Conservation (phyloP, 1,140 invertebrate species). For the Apis mellifera region DNA sequence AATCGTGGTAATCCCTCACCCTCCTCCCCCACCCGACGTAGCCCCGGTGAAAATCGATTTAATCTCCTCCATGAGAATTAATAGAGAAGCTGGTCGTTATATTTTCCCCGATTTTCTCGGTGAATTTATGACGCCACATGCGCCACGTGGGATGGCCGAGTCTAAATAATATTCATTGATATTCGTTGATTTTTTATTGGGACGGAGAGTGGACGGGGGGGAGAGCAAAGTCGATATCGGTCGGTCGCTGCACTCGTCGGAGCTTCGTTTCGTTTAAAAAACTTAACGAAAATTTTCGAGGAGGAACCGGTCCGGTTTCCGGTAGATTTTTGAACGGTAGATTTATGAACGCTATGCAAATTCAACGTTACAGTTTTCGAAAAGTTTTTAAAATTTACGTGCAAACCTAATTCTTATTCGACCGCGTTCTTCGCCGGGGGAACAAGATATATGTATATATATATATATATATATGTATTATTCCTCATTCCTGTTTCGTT, state of each 20-base stretch:
- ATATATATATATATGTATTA: too few species aligned
- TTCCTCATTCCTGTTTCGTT: conserved; percentile 51
- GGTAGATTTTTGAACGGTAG: conserved; percentile 26
- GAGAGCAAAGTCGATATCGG: background rate
- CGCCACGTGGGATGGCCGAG: too few species aligned
- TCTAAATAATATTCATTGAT: conserved; percentile 25
- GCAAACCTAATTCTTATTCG: conserved; percentile 52
- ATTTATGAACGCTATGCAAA: conserved; percentile 58
- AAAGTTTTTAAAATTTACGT: conserved; percentile 57
- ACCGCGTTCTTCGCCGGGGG: conserved; percentile 27
- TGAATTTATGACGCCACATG: background rate
- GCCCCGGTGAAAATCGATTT: background rate
- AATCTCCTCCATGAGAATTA: background rate
- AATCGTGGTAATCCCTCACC: too few species aligned
- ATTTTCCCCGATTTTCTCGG: background rate
- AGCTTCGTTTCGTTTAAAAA: conserved; percentile 19
- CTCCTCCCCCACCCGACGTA: too few species aligned
- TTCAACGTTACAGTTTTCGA: conserved; percentile 42
- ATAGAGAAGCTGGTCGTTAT: background rate
- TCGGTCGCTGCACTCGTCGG: background rate
- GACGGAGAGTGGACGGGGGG: too few species aligned
- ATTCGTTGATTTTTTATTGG: conserved; percentile 16
- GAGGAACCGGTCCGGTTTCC: conserved; percentile 23
- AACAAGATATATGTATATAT: conserved; percentile 15
- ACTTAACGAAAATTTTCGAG: conserved; percentile 51